Conservation (phyloP, 2,113 vertebrate genomes). For the Ivindomyrus marchei region DNA sequence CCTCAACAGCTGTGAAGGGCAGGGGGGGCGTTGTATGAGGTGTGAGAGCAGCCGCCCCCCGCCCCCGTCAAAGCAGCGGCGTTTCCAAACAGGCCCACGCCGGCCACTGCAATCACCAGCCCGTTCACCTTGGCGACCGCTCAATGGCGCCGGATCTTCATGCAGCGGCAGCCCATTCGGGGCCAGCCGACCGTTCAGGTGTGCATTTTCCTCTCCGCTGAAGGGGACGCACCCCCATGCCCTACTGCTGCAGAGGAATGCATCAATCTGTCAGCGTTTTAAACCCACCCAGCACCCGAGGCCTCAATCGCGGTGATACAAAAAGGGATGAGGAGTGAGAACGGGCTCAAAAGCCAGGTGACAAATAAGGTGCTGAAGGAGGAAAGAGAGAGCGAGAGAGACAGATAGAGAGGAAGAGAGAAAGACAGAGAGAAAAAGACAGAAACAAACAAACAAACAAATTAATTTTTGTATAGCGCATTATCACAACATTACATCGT, state of each 20-base stretch:
- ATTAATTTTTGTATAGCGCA: too few species aligned
- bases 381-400: neutral
- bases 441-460: too few species aligned
- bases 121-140: constrained; percentile 50
- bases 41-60: neutral
- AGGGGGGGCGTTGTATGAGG: neutral
- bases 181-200: constrained; percentile 58
- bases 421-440: neutral
- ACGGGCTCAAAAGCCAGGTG: too few species aligned
- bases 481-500: too few species aligned
- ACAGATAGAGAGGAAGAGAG: neutral
- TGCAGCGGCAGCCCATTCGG: constrained; percentile 50
- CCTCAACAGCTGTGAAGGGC: neutral
- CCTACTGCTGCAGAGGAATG: constrained; percentile 29
- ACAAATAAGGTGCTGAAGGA: neutral
- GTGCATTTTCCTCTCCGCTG: constrained; percentile 45
- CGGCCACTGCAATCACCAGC: constrained; percentile 36
- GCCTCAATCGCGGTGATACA: constrained; percentile 14
- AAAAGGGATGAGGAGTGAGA: neutral
- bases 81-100: constrained; percentile 9
- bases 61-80: neutral
- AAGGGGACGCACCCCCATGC: constrained; percentile 46
- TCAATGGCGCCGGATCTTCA: constrained; percentile 32
- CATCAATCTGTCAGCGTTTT: constrained; percentile 27
- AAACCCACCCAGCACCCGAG: constrained; percentile 26